Conservation (phyloP, 2,113 vertebrate genomes). For the Myrmophylax atrothorax region DNA sequence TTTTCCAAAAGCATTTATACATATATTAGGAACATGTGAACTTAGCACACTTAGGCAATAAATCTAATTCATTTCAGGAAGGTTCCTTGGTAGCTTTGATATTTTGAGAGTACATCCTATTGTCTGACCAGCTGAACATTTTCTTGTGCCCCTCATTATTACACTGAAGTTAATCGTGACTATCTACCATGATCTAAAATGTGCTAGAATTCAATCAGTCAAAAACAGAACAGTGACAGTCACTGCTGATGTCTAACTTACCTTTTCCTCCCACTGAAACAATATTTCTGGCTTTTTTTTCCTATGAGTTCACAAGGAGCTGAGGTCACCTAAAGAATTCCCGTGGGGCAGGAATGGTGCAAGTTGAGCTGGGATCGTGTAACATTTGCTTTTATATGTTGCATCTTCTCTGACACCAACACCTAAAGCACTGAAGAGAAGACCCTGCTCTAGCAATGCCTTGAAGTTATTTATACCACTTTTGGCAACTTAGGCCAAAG, state of each 20-base stretch:
- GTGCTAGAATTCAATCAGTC: neutral
- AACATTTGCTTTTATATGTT: neutral
- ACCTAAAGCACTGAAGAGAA: neutral
- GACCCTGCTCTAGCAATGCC: neutral
- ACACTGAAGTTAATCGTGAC: neutral
- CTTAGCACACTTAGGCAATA: slow-evolving; percentile 11
- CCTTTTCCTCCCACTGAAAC: neutral
- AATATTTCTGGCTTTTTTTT: neutral
- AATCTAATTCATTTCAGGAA: slow-evolving; percentile 16
- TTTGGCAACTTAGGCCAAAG: neutral
- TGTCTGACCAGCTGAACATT: neutral
- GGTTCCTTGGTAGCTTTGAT: neutral
- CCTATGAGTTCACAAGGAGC: neutral
- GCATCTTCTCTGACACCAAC: neutral
- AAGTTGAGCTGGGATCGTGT: neutral
- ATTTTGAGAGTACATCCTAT: neutral
- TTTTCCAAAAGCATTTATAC: slow-evolving; percentile 22
- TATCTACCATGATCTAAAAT: neutral
- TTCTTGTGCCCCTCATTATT: neutral
- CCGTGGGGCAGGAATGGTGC: neutral
- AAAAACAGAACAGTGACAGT: neutral
- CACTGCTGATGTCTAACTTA: neutral
- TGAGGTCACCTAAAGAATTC: neutral
- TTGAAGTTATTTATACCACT: neutral
- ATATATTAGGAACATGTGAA: neutral